These are phyloP conservation scores for Theonella swinhoei DNA, from an alignment of 37 sponge, comb jelly and placozoan genomes.

Conservation along the genomic window DNA sequence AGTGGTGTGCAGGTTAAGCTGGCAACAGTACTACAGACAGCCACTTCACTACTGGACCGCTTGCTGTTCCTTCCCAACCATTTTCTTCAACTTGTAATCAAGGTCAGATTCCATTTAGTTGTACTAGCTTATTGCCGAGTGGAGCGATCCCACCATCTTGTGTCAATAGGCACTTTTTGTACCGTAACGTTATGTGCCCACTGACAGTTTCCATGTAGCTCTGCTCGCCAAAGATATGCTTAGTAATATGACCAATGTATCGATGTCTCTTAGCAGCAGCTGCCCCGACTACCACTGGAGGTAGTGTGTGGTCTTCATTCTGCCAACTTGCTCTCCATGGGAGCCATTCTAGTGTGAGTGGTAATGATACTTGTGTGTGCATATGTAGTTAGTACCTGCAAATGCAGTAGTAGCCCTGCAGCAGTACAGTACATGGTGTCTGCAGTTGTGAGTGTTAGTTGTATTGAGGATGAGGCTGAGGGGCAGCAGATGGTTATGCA, in stretches of 20 bases:
- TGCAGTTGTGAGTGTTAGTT: neutral
- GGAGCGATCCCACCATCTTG: too few species aligned
- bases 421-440: neutral
- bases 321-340: neutral
- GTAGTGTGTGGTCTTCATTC: conserved; percentile 1
- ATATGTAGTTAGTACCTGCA: neutral
- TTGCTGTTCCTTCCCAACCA: neutral
- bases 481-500: neutral
- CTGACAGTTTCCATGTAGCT: too few species aligned
- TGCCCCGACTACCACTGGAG: neutral
- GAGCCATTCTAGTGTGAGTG: neutral
- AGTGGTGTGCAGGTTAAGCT: neutral
- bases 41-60: neutral
- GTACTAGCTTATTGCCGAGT: too few species aligned
- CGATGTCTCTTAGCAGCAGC: neutral
- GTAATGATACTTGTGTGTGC: neutral
- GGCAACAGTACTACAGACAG: neutral
- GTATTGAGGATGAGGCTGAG: neutral
- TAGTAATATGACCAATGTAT: too few species aligned
- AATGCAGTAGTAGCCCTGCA: neutral
- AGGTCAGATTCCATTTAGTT: neutral
- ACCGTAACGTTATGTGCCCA: too few species aligned
- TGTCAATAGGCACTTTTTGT: too few species aligned
- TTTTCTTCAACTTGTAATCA: neutral
- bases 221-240: too few species aligned